Evolutionary conservation across 2,113 vertebrate genomes (phyloP).

Genomic region (Dasyurus viverrinus): DNA sequence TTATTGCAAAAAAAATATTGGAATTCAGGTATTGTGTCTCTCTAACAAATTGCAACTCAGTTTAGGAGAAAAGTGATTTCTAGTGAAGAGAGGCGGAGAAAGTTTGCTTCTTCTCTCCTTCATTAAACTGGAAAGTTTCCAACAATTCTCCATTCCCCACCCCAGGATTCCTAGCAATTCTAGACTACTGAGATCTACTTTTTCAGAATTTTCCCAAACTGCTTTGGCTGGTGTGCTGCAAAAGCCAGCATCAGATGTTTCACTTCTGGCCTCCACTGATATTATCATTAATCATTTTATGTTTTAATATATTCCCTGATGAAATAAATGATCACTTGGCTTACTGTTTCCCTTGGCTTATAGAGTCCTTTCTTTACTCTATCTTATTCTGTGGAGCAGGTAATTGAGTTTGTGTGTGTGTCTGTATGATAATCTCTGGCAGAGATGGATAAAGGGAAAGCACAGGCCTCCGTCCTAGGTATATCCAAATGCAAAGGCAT

Average conservation of each 20-base stretch:
- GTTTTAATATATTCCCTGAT: slow-evolving; percentile 80
- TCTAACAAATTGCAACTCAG: slow-evolving; percentile 28
- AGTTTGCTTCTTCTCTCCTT: slow-evolving; percentile 45
- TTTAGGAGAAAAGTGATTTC: background rate
- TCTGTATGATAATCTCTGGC: slow-evolving; percentile 71
- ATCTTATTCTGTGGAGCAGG: slow-evolving; percentile 69
- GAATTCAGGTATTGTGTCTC: slow-evolving; percentile 4
- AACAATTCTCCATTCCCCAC: slow-evolving; percentile 60
- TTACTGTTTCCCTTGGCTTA: slow-evolving; percentile 80
- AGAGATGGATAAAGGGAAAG: slow-evolving; percentile 77
- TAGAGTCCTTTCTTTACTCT: slow-evolving; percentile 78
- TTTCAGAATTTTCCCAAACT: slow-evolving; percentile 75
- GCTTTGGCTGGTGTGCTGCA: slow-evolving; percentile 71
- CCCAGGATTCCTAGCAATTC: slow-evolving; percentile 51
- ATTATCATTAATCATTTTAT: slow-evolving; percentile 81
- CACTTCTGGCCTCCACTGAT: slow-evolving; percentile 77
- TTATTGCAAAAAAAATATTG: background rate
- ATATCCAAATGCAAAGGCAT: slow-evolving; percentile 48
- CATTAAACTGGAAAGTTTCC: slow-evolving; percentile 72
- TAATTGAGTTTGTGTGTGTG: slow-evolving; percentile 77
- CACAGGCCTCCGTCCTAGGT: slow-evolving; percentile 75
- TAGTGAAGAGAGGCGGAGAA: background rate
- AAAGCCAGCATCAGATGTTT: slow-evolving; percentile 66
- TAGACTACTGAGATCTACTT: slow-evolving; percentile 56
- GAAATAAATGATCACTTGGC: slow-evolving; percentile 80